Evolutionary conservation across 2,797 vertebrate species (phyloP).

Genomic region (Etheostoma perlongum): DNA sequence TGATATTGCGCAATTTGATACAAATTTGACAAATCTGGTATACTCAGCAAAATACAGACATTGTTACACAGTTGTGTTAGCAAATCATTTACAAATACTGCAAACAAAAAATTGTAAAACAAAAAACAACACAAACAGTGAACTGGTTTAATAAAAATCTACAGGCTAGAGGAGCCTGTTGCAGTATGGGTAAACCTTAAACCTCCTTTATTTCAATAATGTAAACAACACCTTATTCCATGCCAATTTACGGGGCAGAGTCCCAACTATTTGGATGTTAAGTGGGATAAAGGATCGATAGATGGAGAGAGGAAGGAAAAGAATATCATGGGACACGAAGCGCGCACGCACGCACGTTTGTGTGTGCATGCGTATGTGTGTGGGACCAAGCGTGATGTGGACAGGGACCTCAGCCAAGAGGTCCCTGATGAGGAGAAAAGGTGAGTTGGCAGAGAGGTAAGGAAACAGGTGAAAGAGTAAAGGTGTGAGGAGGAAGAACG

Average conservation of each 20-base stretch:
- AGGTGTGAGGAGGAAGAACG: constrained; percentile 62
- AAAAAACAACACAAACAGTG: neutral
- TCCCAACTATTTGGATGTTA: neutral
- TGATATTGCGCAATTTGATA: neutral
- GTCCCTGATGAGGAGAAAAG: constrained; percentile 32
- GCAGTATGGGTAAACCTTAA: neutral
- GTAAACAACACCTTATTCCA: constrained; percentile 10
- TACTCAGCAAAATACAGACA: neutral
- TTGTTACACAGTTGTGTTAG: neutral
- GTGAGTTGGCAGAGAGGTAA: constrained; percentile 34
- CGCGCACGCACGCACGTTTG: neutral
- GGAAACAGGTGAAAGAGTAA: constrained; percentile 57
- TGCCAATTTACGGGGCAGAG: neutral
- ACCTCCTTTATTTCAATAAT: constrained; percentile 1
- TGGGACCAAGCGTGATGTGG: constrained; percentile 32
- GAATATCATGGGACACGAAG: constrained; percentile 29
- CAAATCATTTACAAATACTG: neutral
- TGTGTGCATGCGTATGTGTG: neutral
- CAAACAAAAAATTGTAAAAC: neutral
- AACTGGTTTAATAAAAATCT: neutral
- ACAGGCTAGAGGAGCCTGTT: neutral
- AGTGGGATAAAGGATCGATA: constrained; percentile 19
- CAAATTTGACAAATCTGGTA: neutral
- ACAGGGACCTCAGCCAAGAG: constrained; percentile 35
- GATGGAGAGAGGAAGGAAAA: constrained; percentile 21